A percentile compares a stretch with the other conserved stretches of the same genome.
These are phyloP conservation scores for Tenebrosternarchus preto DNA, from an alignment of 2,113 vertebrate species.

Conservation along the genomic window DNA sequence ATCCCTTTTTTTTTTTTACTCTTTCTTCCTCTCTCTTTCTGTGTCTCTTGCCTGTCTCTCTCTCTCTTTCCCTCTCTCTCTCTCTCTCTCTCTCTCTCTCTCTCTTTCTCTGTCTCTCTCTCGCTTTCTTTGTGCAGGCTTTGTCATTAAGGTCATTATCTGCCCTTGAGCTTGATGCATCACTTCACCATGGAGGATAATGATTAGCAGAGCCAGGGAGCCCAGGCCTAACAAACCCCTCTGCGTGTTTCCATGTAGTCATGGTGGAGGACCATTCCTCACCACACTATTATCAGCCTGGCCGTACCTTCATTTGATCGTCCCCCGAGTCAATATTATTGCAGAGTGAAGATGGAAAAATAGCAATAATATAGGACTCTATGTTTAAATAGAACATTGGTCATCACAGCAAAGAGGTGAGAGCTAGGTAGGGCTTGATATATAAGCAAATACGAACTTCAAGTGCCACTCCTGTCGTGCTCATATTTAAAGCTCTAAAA, in stretches of 20 bases:
- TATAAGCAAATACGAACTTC: conserved; percentile 38
- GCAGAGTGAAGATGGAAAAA: conserved; percentile 26
- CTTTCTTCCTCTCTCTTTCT: not conserved
- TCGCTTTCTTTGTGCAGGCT: conserved; percentile 8
- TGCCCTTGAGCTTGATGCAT: conserved; percentile 55
- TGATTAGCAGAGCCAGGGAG: conserved; percentile 37
- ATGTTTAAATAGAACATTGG: conserved; percentile 16
- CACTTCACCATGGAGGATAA: conserved; percentile 40
- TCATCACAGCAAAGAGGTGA: conserved; percentile 28
- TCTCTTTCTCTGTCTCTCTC: conserved; percentile 9
- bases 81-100: too few relatives aligned
- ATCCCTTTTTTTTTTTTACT: conserved; percentile 6
- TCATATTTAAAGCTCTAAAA: conserved; percentile 54
- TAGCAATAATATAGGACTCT: conserved; percentile 25
- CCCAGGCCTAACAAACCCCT: conserved; percentile 33
- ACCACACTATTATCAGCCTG: conserved; percentile 14
- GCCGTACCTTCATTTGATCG: not conserved
- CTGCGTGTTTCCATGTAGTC: conserved; percentile 24
- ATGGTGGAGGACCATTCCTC: conserved; percentile 9
- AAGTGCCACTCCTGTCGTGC: conserved; percentile 40
- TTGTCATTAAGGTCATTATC: conserved; percentile 55
- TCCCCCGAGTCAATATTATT: conserved; percentile 19
- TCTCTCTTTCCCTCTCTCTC: too few relatives aligned
- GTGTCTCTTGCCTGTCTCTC: not conserved
- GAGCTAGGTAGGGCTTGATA: conserved; percentile 33